phyloP scores from a whole-genome alignment of 1,140 invertebrate genomes.

The Rhyacophila brunnea region DNA sequence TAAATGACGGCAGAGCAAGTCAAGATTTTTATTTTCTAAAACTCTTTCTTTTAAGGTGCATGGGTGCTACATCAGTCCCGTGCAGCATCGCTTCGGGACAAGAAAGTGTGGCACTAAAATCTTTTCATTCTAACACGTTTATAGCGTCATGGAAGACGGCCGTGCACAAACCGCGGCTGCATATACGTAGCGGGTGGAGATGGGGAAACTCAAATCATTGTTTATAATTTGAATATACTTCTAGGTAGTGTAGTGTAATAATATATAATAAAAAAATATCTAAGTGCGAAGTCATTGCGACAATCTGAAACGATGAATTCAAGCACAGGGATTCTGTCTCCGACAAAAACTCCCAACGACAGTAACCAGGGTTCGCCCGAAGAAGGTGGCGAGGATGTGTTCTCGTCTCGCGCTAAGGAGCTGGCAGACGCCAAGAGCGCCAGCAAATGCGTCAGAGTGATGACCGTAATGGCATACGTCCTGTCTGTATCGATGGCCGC shows the following conservation, averaged over 20 bases:
- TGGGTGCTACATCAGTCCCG: too few species aligned
- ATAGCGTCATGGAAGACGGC: too few species aligned
- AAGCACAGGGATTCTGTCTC: conserved; percentile 23
- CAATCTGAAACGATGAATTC: conserved; percentile 24
- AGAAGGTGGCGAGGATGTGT: conserved; percentile 39
- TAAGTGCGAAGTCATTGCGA: background rate
- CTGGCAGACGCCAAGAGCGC: conserved; percentile 72
- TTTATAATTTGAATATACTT: background rate
- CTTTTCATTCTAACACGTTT: too few species aligned
- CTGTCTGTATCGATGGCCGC: conserved; percentile 92
- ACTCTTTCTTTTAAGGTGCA: background rate
- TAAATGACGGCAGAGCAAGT: too few species aligned
- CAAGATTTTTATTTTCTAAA: too few species aligned
- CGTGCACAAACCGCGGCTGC: too few species aligned
- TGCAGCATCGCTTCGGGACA: too few species aligned
- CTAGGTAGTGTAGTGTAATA: background rate
- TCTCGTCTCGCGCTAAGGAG: conserved; percentile 56
- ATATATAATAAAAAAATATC: background rate
- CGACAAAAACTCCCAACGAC: conserved; percentile 13
- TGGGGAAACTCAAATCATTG: too few species aligned
- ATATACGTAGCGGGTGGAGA: too few species aligned
- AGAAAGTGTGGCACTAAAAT: too few species aligned
- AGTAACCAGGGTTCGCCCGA: background rate
- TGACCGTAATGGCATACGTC: conserved; percentile 93
- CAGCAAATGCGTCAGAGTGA: conserved; percentile 80